A percentile compares a stretch with the other conserved stretches of the same genome.
Conservation (phyloP, 1,140 invertebrate species). For the Dendroctonus valens region DNA sequence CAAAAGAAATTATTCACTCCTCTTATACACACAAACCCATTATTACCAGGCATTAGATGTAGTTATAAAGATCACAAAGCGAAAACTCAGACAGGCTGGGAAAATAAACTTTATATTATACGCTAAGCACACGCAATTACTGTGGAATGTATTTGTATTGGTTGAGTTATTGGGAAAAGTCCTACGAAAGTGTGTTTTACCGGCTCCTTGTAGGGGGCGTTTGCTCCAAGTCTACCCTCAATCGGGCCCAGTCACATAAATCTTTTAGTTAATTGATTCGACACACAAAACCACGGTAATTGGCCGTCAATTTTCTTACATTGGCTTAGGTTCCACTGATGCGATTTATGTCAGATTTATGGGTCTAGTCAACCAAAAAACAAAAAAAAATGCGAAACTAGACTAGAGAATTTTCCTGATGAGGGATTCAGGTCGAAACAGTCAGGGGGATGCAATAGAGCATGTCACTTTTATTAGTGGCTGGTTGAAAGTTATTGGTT, state of each 20-base stretch:
- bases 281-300: slow-evolving; percentile 14
- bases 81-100: slow-evolving; percentile 14
- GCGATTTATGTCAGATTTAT: too few relatives aligned
- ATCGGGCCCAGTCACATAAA: neutral
- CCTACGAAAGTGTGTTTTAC: neutral
- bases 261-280: slow-evolving; percentile 12
- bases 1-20: slow-evolving; percentile 1
- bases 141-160: slow-evolving; percentile 8
- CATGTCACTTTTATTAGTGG: too few relatives aligned
- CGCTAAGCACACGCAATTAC: slow-evolving; percentile 14
- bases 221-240: too few relatives aligned
- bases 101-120: slow-evolving; percentile 16
- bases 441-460: too few relatives aligned
- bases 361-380: too few relatives aligned
- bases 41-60: slow-evolving; percentile 9
- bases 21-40: slow-evolving; percentile 3
- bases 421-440: too few relatives aligned
- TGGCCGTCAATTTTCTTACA: slow-evolving; percentile 5
- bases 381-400: too few relatives aligned
- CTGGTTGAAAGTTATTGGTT: too few relatives aligned
- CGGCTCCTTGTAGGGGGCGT: too few relatives aligned
- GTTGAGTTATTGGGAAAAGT: slow-evolving; percentile 8
- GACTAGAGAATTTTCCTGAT: too few relatives aligned
- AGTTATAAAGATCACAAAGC: slow-evolving; percentile 11
- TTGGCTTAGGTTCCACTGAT: neutral